A percentile compares a stretch with the other conserved stretches of the same genome.
Evolutionary conservation across 2,113 vertebrate genomes (phyloP).

Genomic region (Tachycineta bicolor): DNA sequence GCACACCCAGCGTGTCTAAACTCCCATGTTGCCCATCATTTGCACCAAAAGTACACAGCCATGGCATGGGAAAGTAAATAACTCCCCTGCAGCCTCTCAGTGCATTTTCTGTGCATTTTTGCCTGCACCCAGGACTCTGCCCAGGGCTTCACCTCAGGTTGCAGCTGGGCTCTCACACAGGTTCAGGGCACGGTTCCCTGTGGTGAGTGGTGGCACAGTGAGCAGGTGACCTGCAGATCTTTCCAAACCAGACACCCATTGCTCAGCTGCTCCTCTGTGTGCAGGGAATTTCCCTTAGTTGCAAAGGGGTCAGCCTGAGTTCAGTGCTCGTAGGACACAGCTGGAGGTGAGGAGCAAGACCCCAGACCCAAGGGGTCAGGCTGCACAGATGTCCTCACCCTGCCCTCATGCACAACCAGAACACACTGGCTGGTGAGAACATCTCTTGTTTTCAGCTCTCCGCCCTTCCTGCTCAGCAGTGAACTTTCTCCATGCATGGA

Average conservation of each 20-base stretch:
- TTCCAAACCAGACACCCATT: background rate
- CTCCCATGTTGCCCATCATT: background rate
- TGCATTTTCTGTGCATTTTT: background rate
- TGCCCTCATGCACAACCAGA: background rate
- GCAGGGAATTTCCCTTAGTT: background rate
- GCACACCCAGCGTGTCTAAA: background rate
- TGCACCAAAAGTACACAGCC: background rate
- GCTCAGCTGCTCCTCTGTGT: background rate
- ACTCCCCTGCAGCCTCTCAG: background rate
- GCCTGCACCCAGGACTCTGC: background rate
- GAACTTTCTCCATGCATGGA: background rate
- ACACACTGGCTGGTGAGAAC: background rate
- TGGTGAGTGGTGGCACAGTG: background rate
- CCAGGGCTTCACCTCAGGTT: rapidly evolving
- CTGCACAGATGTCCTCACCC: background rate
- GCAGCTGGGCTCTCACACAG: background rate
- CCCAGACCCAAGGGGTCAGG: background rate
- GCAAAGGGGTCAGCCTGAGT: background rate
- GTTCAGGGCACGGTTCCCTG: background rate
- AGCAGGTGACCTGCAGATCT: background rate
- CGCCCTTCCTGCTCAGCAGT: background rate
- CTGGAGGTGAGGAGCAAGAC: background rate
- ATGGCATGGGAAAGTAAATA: background rate
- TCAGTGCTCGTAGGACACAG: background rate
- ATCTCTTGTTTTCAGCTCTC: background rate